These are phyloP conservation scores for Gallinago undulata DNA, from an alignment of 2,113 vertebrate genomes.

Conservation along the genomic window DNA sequence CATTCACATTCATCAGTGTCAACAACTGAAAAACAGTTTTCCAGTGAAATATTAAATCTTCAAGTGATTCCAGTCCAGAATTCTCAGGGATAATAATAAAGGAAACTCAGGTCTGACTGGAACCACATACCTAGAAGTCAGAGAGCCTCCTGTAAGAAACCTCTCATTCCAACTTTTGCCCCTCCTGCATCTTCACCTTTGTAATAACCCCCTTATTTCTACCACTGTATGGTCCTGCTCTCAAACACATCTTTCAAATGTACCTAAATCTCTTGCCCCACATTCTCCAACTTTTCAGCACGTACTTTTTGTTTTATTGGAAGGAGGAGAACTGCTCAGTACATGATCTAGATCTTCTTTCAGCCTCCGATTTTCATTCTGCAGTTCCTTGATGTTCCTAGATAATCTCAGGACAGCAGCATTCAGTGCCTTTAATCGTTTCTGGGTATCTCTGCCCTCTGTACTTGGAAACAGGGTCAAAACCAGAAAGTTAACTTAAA, in stretches of 20 bases:
- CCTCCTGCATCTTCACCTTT: background rate
- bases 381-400: slow-evolving; percentile 81
- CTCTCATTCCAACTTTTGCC: background rate
- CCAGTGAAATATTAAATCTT: background rate
- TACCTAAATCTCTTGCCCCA: background rate
- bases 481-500: background rate
- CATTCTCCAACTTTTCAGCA: rapidly evolving
- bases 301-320: slow-evolving; percentile 76
- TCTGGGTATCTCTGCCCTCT: slow-evolving; percentile 80
- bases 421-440: slow-evolving; percentile 80
- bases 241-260: background rate
- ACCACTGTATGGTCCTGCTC: background rate
- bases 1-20: background rate
- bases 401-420: slow-evolving; percentile 81
- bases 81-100: background rate
- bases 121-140: background rate
- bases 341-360: slow-evolving; percentile 80
- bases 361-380: slow-evolving; percentile 83
- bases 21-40: background rate
- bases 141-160: background rate
- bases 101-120: background rate
- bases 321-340: slow-evolving; percentile 68
- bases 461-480: background rate
- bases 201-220: background rate
- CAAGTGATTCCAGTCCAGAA: background rate